Evolutionary conservation across 2,888 invertebrate genomes (phyloP).

Genomic region (Autographa gamma): DNA sequence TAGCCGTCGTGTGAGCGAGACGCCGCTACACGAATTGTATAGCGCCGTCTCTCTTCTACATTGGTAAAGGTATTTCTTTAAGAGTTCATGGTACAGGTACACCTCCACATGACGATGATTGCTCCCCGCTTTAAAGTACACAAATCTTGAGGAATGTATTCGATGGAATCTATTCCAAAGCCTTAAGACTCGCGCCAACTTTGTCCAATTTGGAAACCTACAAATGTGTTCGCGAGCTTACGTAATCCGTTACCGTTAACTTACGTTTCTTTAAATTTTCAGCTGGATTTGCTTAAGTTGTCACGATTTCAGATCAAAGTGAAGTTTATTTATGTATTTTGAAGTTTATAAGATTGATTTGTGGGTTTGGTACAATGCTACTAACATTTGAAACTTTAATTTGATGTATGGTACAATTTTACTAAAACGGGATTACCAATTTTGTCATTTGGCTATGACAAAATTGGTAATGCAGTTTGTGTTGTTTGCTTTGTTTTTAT

Average conservation of each 20-base stretch:
- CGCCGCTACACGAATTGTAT: too few relatives aligned
- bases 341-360: background rate
- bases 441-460: too few relatives aligned
- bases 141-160: constrained; percentile 12
- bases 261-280: constrained; percentile 28
- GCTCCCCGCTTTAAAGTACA: background rate
- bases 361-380: background rate
- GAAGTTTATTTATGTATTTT: background rate
- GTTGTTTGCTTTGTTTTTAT: too few relatives aligned
- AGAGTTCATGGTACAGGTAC: too few relatives aligned
- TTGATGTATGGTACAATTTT: background rate
- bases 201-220: constrained; percentile 24
- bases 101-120: background rate
- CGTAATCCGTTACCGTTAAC: constrained; percentile 31
- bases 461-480: too few relatives aligned
- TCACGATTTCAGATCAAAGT: constrained; percentile 15
- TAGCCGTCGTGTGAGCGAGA: too few relatives aligned
- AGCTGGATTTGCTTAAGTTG: constrained; percentile 11
- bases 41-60: too few relatives aligned
- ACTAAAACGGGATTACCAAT: too few relatives aligned
- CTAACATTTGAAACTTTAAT: too few relatives aligned
- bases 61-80: too few relatives aligned
- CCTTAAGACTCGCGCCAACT: constrained; percentile 15
- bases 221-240: constrained; percentile 27
- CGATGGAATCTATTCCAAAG: constrained; percentile 5